Conservation (phyloP, 2,888 invertebrate genomes). For the Galerucella nymphaeae region DNA sequence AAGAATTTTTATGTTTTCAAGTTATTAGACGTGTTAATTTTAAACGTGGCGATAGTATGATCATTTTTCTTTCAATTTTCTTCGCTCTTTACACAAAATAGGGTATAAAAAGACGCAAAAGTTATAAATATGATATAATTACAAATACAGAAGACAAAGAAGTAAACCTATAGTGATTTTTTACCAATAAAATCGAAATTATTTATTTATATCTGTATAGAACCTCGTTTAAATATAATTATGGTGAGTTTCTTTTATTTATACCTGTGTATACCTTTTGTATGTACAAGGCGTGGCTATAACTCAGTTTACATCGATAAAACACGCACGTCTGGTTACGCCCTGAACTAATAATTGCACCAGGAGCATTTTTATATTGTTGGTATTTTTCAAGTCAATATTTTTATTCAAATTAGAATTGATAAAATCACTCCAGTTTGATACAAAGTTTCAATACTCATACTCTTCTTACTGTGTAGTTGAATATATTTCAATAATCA, state of each 20-base stretch:
- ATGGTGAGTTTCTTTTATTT: slow-evolving; percentile 37
- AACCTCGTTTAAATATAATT: slow-evolving; percentile 36
- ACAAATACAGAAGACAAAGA: no score
- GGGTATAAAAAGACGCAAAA: no score
- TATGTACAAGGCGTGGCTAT: slow-evolving; percentile 41
- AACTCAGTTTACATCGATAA: slow-evolving; percentile 39
- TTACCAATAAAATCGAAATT: no score
- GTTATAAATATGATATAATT: no score
- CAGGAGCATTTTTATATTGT: not conserved
- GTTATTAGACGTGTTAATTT: not conserved
- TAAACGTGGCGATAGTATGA: not conserved
- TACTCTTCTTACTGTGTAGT: no score
- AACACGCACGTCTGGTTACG: slow-evolving; percentile 40
- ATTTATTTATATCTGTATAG: not conserved
- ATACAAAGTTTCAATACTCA: no score
- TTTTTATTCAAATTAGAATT: not conserved
- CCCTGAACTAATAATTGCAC: slow-evolving; percentile 31
- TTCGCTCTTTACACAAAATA: no score
- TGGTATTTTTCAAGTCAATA: not conserved
- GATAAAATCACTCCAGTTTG: no score
- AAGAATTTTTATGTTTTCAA: slow-evolving; percentile 10
- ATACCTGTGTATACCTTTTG: slow-evolving; percentile 40
- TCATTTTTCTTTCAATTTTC: no score
- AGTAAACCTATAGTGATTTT: no score
- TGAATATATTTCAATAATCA: no score